Evolutionary conservation across 1,140 invertebrate genomes (phyloP), one percentile per base, ranked within the genome.

Genomic region (Hyposmocoma kahamanoa): DNA sequence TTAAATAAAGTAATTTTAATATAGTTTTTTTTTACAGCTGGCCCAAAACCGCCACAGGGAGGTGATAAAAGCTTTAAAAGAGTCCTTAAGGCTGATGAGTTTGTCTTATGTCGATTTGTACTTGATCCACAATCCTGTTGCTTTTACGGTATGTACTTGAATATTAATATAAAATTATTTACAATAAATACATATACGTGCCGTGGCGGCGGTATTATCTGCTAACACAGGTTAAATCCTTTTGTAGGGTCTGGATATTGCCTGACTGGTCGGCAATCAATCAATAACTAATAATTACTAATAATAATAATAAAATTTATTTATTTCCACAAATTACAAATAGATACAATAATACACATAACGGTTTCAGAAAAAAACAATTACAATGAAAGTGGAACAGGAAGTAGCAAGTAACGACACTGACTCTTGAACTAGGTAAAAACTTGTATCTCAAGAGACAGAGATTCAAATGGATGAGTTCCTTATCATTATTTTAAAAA

Each of bases 21-120:
- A n/a, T n/a, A n/a, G n/a, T 45, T 26, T 50, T 32, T 32, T 32
- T 42, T 69, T 64, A 15, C 65, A 75, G 72, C 47, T 75, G 5
- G 60, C 49, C 1, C 19, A 38, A 0, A 28, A 61, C 21, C 56
- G 65, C 8, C 65, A 72, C 22, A 54, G 67, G 6, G 36, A 65
- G 10, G 69, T 69, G 0, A 1, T 68, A 2, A 26, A 34, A 3
- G 20, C 71, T 0, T 21, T 74, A 10, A 59, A 43, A 0, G 41
- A 45, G 0, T 77, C 73, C 0, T 22, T 80, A 10, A 10, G 15
- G 0, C 51, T 59, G 0, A 53, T 80, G 6, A 75, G 77, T 42
- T 62, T 61, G 41, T 49, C 61, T 0, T 80, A 80, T 15, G 73
- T 80, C 0, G 76, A 80, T 30, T 43, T 77, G 10, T 80, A 72